Conservation (phyloP, 1,140 invertebrate genomes). For the Drosophila ficusphila region DNA sequence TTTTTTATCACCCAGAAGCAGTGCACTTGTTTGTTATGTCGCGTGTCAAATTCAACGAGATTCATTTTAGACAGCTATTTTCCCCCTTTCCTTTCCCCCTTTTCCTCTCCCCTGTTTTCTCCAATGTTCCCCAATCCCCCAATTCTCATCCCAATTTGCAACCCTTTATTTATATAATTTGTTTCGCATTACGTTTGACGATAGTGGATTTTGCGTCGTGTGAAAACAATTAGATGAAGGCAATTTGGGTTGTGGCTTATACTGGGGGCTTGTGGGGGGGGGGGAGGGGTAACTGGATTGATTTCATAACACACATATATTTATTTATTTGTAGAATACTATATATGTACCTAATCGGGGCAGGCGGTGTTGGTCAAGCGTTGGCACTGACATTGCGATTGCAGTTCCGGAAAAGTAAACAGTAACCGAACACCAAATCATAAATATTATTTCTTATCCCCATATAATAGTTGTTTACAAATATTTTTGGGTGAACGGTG, state of each 20-base stretch:
- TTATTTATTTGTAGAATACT: background rate
- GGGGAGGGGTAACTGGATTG: background rate
- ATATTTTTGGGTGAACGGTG: background rate
- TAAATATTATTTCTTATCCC: conserved; percentile 11
- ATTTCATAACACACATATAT: conserved; percentile 26
- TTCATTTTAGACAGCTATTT: conserved; percentile 18
- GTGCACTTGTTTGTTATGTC: conserved; percentile 46
- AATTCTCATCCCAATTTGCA: background rate
- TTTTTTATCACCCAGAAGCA: conserved; percentile 51
- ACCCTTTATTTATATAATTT: conserved; percentile 62
- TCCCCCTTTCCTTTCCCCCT: background rate
- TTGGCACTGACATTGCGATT: conserved; percentile 32
- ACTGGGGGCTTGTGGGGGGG: conserved; percentile 3
- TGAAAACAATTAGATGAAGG: conserved; percentile 75
- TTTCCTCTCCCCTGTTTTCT: background rate
- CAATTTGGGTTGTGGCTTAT: conserved; percentile 15
- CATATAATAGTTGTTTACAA: background rate
- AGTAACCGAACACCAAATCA: conserved; percentile 21
- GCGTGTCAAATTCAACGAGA: conserved; percentile 61
- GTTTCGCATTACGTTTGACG: conserved; percentile 69
- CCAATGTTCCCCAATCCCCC: background rate
- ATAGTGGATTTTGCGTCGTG: conserved; percentile 66
- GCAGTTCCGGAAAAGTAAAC: conserved; percentile 26
- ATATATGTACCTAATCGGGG: conserved; percentile 27
- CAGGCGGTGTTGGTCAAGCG: conserved; percentile 27